Conservation (phyloP, 2,797 vertebrate genomes). For the Morelia viridis region DNA sequence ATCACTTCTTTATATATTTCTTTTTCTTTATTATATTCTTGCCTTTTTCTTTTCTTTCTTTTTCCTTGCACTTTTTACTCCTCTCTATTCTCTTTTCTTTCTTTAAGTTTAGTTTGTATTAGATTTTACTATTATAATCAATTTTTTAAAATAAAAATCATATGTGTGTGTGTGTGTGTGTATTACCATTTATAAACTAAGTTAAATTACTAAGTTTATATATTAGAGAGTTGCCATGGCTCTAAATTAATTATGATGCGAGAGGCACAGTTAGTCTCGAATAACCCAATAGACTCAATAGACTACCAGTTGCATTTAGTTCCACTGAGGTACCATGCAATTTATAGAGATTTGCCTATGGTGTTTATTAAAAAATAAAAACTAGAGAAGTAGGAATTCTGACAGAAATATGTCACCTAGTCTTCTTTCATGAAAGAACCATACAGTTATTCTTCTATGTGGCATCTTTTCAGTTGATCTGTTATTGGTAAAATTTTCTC, state of each 20-base stretch:
- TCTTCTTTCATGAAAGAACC: slow-evolving; percentile 28
- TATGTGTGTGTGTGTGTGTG: too few relatives aligned
- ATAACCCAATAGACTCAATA: neutral
- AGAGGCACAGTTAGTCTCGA: neutral
- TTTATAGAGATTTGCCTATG: slow-evolving; percentile 29
- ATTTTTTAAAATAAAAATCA: too few relatives aligned
- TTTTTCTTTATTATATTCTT: too few relatives aligned
- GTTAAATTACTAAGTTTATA: neutral
- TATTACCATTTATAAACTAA: neutral
- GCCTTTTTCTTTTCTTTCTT: too few relatives aligned
- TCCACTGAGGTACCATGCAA: neutral
- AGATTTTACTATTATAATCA: too few relatives aligned
- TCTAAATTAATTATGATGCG: neutral
- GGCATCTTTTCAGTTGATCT: neutral
- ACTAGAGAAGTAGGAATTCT: slow-evolving; percentile 45
- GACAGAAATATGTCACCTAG: neutral
- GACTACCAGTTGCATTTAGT: slow-evolving; percentile 8
- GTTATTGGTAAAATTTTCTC: neutral
- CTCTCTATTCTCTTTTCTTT: too few relatives aligned
- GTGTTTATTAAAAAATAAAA: neutral
- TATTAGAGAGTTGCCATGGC: neutral
- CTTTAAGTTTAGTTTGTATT: too few relatives aligned
- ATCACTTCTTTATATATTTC: too few relatives aligned
- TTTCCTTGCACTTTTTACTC: too few relatives aligned
- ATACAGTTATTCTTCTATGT: slow-evolving; percentile 28